Evolutionary conservation across 2,888 invertebrate genomes (phyloP), one percentile per base, ranked within the genome.

Genomic region (Noctua comes): DNA sequence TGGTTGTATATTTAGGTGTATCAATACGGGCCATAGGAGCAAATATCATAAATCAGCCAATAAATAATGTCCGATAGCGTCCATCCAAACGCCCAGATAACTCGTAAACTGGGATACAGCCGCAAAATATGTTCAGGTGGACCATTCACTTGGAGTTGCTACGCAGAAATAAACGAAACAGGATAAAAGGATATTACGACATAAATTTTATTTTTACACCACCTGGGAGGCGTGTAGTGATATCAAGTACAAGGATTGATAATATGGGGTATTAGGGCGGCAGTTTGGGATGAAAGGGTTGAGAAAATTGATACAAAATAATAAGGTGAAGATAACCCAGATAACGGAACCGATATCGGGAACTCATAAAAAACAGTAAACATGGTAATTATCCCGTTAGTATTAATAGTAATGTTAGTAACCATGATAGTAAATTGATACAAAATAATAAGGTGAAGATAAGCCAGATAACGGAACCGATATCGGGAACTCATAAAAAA

Each of bases 41-140:
- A 82, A 82, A 86, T 86, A 89, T 88, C 88, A 91, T 92, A 93
- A 91, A 92, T 93, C 93, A 92, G 88, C 73, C 75, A 80, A 82
- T 80, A 89, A 91, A 89, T 91, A 91, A 91, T 89, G 88, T 84
- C 84, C 85, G 86, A 91, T 91, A 91, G 86, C 82, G 87, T 83
- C 82, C 88, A 86, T 90, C 89, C 86, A 85, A 84, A 87, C 86
- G 82, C 86, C 83, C 84, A 89, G 88, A 90, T 89, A 89, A 84
- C 88, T 90, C 90, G 88, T 92, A 91, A 92, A 91, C 85, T 85
- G 77, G 83, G 77, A 87, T 88, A 87, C 83, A 75, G 68, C 76
- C 83, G 72, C 80, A 82, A 88, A 89, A 89, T 89, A 86, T 85
- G 80, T 82, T 66, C 73, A 82, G 73, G 74, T 86, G 68, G 77